Percentiles rank a stretch among this genome's conserved stretches.
These are phyloP conservation scores for Ascidia mentula DNA, from an alignment of 23 tunicate species.

Conservation along the genomic window DNA sequence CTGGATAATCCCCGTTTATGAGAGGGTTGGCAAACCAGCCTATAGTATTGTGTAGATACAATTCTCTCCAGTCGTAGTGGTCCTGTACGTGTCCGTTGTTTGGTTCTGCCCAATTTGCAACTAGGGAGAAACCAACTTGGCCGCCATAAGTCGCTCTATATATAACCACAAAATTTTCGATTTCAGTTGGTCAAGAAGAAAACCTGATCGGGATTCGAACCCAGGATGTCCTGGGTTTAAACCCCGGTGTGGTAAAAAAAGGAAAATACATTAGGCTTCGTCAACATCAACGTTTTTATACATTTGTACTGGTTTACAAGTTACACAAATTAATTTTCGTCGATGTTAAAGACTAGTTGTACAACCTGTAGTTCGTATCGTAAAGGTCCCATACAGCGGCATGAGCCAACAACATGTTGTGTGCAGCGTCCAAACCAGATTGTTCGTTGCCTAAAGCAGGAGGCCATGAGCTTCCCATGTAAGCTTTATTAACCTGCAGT, in stretches of 20 bases:
- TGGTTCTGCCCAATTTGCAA: slow-evolving; percentile 68
- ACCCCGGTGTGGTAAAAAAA: too few relatives aligned
- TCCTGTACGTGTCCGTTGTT: slow-evolving; percentile 64
- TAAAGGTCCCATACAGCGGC: slow-evolving; percentile 32
- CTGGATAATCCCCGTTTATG: slow-evolving; percentile 13
- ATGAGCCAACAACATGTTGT: slow-evolving; percentile 61
- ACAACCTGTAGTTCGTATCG: slow-evolving; percentile 34
- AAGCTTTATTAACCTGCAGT: slow-evolving; percentile 57
- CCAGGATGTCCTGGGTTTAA: too few relatives aligned
- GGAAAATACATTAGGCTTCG: too few relatives aligned
- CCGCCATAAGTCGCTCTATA: slow-evolving; percentile 16
- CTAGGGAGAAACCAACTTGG: slow-evolving; percentile 48
- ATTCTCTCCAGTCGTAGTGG: slow-evolving; percentile 58
- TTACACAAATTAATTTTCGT: too few relatives aligned
- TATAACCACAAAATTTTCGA: background rate
- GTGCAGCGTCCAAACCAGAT: slow-evolving; percentile 48
- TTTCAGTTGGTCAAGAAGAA: background rate
- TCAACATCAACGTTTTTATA: too few relatives aligned
- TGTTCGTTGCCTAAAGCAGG: slow-evolving; percentile 33
- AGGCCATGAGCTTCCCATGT: slow-evolving; percentile 60
- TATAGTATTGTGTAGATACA: slow-evolving; percentile 28
- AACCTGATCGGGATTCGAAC: too few relatives aligned
- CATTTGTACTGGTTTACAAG: too few relatives aligned
- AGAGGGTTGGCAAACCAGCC: slow-evolving; percentile 71
- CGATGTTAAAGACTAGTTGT: too few relatives aligned